Evolutionary conservation across 2,797 vertebrate genomes (phyloP), one percentile per base, ranked within the genome.

Genomic region (Forpus xanthops): DNA sequence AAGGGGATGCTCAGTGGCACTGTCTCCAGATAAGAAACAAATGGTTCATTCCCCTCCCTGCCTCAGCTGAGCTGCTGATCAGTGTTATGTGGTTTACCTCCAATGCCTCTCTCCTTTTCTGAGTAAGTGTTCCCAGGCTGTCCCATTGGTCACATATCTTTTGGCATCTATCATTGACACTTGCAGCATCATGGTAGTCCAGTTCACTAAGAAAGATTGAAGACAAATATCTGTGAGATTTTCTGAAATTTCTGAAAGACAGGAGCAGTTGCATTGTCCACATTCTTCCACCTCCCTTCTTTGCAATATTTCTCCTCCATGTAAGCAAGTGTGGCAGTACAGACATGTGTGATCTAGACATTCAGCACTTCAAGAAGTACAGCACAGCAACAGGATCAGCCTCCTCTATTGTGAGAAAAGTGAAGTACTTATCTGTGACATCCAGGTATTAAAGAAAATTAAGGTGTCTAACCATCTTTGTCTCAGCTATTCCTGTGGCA

Each of bases 141-240:
- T 99, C 99, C 99, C 99, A 99, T 96, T 99, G 98, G 97, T 99
- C 99, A 96, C 99, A 99, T 95, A 99, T 99, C 94, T 98, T 99
- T 98, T 99, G 99, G 97, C 99, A 99, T 75, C 99, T 98, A 62
- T 98, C 98, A 92, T 99, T 99, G 85, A 99, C 97, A 89, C 98
- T 98, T 91, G 98, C 99, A 66, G 99, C 99, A 17, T 99, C 99
- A 1, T 99, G 97, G 95, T 99, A 99, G 94, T 99, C 99, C 97
- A 99, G 97, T 92, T 99, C 99, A 98, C 99, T 99, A 87, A 23
- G 52, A 89, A 87, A 91, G 81, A 76, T 56, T n/a, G 55, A 92
- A 90, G 50, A 87, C 20, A 96, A 81, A 94, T 89, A 56, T 72
- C 42, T 58, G 17, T 47, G 31, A 88, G 62, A 79, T 41, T 85